Base-by-base conservation (phyloP, 2,113 vertebrate species). In the Ptyas mucosa region DNA sequence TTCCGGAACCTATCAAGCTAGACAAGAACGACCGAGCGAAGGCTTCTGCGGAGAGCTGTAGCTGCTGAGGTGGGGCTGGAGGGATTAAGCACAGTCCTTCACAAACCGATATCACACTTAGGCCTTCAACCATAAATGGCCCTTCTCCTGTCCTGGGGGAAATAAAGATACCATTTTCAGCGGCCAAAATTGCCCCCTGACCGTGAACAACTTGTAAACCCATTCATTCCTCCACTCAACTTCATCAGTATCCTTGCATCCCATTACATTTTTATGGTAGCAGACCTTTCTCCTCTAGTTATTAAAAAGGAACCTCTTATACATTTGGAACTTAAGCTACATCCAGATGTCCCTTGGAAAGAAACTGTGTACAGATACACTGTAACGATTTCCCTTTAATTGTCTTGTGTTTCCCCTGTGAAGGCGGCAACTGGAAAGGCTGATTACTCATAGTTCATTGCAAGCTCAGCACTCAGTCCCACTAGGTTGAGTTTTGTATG, bases 1-100 rank as follows among this genome's bases (percentile, higher is more conserved):
- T 99, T 96, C 99, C 99, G 0, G 99, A 99, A 95, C 99, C 99
- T 94, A 99, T 99, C 97, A 99, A 99, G 98, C 98, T 99, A 98
- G 99, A 99, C 96, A 98, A 98, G 98, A 99, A 98, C 0, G 98
- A 99, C 97, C 97, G 99, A 97, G 98, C 98, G 89, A 99, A 99
- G 97, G 94, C 98, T 92, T 98, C 99, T 51, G 98, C 98, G 0
- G 99, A 99, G 95, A 98, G 97, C 97, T 99, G 99, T 98, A 99
- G 98, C 97, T 99, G 99, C 98, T 99, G 98, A 99, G 97, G 97
- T 95, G 97, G 97, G 96, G 92, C 91, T 94, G 96, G 94, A 96
- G 97, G 97, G 96, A 95, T 95, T 95, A 97, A 81, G 97, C 98
- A 97, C 97, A 97, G 97, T 97, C 98, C 98, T 98, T 97, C 98